Base-by-base conservation (phyloP, 2,797 vertebrate genomes). In the Karalla daura region DNA sequence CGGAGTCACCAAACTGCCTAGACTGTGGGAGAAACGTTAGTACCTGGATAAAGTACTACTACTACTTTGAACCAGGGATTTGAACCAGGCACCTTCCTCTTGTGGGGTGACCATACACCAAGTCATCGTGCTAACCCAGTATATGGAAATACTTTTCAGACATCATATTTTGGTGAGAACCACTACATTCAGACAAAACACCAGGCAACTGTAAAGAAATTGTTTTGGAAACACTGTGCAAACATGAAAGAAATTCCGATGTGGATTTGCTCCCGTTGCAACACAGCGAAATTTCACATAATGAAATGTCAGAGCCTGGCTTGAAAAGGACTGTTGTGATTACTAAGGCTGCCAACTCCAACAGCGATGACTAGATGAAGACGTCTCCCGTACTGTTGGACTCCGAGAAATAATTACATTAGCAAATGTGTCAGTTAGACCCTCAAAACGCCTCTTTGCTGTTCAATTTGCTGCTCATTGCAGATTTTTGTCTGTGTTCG, bases 401-500 rank as follows among this genome's bases (percentile, higher is more conserved):
- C 33, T 65, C 43, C 71, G 54, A 63, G 47, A 72, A 76, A 80
- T 71, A 55, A 78, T 83, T 86, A 78, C 33, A 66, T 80, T 68
- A 73, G 81, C 74, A 83, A 69, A 88, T 86, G 54, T 74, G 44
- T 52, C 41, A 41, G 66, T 78, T 70, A 80, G 43, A 59, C 55
- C 63, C 64, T 78, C 43, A 63, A 86, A 89, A 78, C 5, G 50
- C 37, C 52, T 73, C 61, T 60, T 63, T 52, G 56, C 74, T 81
- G 76, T 69, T 81, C 63, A 87, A 46, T 87, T 80, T 74, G 76
- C 72, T 43, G 74, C 43, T 82, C 78, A 43, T 56, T 70, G 76
- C 74, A 81, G 70, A 84, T 83, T 81, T 76, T 44, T 80, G 69
- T 81, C 75, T 54, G 39, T 44, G 21, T 74, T 30, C 66, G 46